phyloP scores from a whole-genome alignment of 2,888 invertebrate species.

The Sphaerophoria rueppellii region DNA sequence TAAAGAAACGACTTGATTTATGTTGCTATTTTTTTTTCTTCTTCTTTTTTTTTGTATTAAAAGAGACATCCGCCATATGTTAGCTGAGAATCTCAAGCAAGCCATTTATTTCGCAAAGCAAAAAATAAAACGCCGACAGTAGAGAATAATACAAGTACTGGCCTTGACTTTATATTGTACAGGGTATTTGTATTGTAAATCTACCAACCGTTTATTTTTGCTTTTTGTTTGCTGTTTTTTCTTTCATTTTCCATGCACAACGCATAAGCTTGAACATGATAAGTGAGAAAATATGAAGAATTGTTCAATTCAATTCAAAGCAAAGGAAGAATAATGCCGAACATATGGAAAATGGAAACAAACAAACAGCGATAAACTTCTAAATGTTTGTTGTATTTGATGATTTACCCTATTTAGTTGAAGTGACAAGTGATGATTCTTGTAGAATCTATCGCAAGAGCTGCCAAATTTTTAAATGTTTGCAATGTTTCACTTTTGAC shows the following conservation, averaged over 20 bases:
- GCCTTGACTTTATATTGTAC: slow-evolving; percentile 67
- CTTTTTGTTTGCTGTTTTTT: background rate
- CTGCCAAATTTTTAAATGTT: too few species aligned
- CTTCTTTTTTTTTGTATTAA: slow-evolving; percentile 25
- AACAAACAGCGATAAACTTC: background rate
- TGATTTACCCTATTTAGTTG: background rate
- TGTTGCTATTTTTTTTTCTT: slow-evolving; percentile 53
- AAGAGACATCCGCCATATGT: slow-evolving; percentile 69
- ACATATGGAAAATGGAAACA: slow-evolving; percentile 2
- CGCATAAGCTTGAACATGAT: slow-evolving; percentile 39
- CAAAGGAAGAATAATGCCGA: background rate
- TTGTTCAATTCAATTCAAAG: slow-evolving; percentile 25
- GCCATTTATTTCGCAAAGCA: slow-evolving; percentile 46
- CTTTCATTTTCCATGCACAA: background rate
- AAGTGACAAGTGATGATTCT: background rate
- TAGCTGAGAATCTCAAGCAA: slow-evolving; percentile 55
- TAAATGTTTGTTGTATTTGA: background rate
- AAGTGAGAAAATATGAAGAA: slow-evolving; percentile 49
- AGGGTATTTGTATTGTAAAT: slow-evolving; percentile 20
- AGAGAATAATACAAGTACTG: slow-evolving; percentile 42
- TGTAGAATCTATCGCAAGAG: too few species aligned
- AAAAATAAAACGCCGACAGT: slow-evolving; percentile 44
- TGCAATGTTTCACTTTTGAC: too few species aligned
- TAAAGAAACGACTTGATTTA: slow-evolving; percentile 55
- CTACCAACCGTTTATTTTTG: slow-evolving; percentile 4